Evolutionary conservation across 1,140 invertebrate species (phyloP), one percentile per base, ranked within the genome.

Genomic region (Coenobita brevimanus): DNA sequence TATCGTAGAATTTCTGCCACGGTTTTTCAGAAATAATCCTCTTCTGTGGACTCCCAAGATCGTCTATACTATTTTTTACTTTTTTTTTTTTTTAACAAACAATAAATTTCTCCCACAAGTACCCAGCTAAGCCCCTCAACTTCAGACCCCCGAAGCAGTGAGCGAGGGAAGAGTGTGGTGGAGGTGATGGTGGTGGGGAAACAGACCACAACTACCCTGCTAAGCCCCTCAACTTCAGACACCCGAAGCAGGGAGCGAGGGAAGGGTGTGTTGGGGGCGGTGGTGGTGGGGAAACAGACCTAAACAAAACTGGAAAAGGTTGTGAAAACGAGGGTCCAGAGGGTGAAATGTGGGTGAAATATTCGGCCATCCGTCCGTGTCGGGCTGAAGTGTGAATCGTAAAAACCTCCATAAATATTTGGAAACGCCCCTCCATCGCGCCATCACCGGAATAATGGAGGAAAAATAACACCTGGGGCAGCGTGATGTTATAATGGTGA

Each of bases 351-450:
- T 87, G 84, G 84, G 84, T 87, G 84, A 87, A 87, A 87, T 87
- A 87, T 87, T 87, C 84, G 84, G 43, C 84, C 76, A 87, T 87
- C 78, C 84, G 84, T 87, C 84, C 84, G 84, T 87, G 84, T 87
- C 84, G 76, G 84, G 62, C 76, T 87, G 84, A 87, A 87, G 84
- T 87, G 84, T 81, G 84, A 87, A 87, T 87, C 84, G 84, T 87
- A 87, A 87, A 87, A 87, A 87, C 84, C 84, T 87, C 84, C 84
- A 87, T 87, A 87, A 87, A 87, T 87, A 87, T 87, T 87, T 87
- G 84, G 84, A 78, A 87, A 87, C 84, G 84, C 84, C 84, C 84
- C 84, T 87, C 84, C 84, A 87, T 87, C 84, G 84, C 84, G 76
- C 84, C 84, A 87, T 87, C 84, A 87, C 84, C 84, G 69, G 79